A percentile compares a stretch with the other conserved stretches of the same genome.
These are phyloP conservation scores for Clostera curtula DNA, from an alignment of 2,888 invertebrate genomes.

Conservation along the genomic window DNA sequence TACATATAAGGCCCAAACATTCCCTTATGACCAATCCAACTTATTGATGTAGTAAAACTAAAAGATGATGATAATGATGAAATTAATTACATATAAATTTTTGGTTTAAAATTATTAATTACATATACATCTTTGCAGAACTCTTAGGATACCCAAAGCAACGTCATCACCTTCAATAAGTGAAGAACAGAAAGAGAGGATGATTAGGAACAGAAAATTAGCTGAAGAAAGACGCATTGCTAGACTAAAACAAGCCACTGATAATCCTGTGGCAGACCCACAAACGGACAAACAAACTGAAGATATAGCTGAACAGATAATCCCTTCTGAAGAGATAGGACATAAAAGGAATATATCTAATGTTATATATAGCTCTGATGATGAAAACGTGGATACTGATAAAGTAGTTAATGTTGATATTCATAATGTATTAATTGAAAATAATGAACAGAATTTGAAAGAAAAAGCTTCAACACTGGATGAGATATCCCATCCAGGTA, in stretches of 20 bases:
- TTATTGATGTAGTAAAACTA: too few relatives aligned
- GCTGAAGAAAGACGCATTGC: constrained; percentile 79
- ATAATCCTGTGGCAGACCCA: constrained; percentile 2
- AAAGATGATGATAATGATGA: too few relatives aligned
- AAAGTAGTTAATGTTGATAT: constrained; percentile 26
- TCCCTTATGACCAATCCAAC: too few relatives aligned
- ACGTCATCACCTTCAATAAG: constrained; percentile 65
- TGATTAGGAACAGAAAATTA: constrained; percentile 78
- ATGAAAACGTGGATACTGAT: constrained; percentile 26
- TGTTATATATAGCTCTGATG: constrained; percentile 25
- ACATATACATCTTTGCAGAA: constrained; percentile 29
- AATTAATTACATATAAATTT: too few relatives aligned
- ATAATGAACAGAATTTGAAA: background rate
- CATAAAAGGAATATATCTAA: constrained; percentile 12
- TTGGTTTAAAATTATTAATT: too few relatives aligned
- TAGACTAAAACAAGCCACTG: constrained; percentile 45
- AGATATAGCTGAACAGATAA: constrained; percentile 12
- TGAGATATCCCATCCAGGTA: too few relatives aligned
- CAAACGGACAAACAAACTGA: constrained; percentile 5
- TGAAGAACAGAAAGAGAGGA: constrained; percentile 79
- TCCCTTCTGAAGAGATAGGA: constrained; percentile 7
- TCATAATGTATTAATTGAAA: constrained; percentile 11
- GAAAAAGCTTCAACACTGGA: too few relatives aligned
- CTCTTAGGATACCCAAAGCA: constrained; percentile 44
- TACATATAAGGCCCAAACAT: too few relatives aligned